Percentiles rank a stretch among this genome's conserved stretches.
phyloP scores from a whole-genome alignment of 2,888 invertebrate genomes.

The Rutpela maculata region DNA sequence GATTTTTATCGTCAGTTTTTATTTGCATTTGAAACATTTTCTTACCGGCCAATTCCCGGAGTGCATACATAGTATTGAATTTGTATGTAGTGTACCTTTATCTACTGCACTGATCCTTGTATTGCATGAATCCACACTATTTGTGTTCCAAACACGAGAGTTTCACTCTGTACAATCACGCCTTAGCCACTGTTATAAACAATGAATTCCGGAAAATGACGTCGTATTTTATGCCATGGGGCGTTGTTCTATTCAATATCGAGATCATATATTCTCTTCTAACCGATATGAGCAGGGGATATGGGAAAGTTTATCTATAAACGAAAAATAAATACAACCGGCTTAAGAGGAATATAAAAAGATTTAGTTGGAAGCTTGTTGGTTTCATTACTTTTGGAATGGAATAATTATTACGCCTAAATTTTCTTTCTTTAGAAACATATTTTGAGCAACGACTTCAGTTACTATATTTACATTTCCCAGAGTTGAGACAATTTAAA shows the following conservation, averaged over 20 bases:
- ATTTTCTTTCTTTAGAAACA: too few species aligned
- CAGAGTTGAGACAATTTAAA: too few species aligned
- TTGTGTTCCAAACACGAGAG: not conserved
- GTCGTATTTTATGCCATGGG: slow-evolving; percentile 35
- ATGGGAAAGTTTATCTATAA: slow-evolving; percentile 26
- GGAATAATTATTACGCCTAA: too few species aligned
- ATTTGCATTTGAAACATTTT: too few species aligned
- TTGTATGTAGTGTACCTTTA: too few species aligned
- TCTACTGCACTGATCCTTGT: too few species aligned
- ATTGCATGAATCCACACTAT: not conserved
- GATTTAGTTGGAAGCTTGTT: not conserved
- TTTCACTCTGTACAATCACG: slow-evolving; percentile 1
- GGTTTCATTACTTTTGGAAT: not conserved
- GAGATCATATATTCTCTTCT: slow-evolving; percentile 33
- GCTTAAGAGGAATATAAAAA: slow-evolving; percentile 8
- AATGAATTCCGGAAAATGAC: slow-evolving; percentile 35
- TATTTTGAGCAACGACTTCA: too few species aligned
- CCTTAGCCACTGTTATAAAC: slow-evolving; percentile 22
- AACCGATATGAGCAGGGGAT: slow-evolving; percentile 13
- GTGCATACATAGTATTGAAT: too few species aligned
- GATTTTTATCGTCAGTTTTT: too few species aligned
- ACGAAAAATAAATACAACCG: slow-evolving; percentile 23
- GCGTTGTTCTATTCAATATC: slow-evolving; percentile 40
- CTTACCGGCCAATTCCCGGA: too few species aligned
- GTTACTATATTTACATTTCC: too few species aligned